phyloP scores from a whole-genome alignment of 2,113 vertebrate genomes.

The Pristiophorus japonicus region DNA sequence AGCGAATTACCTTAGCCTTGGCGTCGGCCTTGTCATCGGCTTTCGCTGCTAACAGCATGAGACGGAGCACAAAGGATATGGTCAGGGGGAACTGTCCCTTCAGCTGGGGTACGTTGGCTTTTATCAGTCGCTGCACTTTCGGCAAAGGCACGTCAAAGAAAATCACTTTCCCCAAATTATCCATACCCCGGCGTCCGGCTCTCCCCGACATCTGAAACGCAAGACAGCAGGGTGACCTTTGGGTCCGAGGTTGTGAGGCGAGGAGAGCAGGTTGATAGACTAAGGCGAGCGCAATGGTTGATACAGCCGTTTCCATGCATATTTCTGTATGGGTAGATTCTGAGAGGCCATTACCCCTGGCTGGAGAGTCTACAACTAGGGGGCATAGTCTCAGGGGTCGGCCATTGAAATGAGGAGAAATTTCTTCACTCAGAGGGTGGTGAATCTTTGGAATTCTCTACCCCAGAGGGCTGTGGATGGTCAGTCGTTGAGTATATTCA shows the following conservation, averaged over 20 bases:
- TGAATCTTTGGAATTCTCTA: background rate
- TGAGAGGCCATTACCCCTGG: background rate
- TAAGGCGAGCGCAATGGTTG: background rate
- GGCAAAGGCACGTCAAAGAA: constrained; percentile 57
- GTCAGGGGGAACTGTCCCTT: constrained; percentile 58
- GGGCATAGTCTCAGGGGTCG: background rate
- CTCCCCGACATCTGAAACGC: constrained; percentile 59
- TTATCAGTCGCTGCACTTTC: constrained; percentile 58
- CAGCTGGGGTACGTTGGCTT: constrained; percentile 58
- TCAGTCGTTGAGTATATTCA: background rate
- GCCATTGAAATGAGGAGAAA: background rate
- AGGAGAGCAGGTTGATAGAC: no score
- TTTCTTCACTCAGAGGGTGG: background rate
- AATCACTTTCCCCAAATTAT: constrained; percentile 56
- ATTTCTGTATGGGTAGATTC: background rate
- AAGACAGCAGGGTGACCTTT: background rate
- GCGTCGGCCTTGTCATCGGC: constrained; percentile 54
- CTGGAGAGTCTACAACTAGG: background rate
- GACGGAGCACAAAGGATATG: constrained; percentile 50
- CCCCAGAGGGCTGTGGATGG: background rate
- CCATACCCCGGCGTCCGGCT: constrained; percentile 60
- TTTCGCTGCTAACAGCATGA: constrained; percentile 54
- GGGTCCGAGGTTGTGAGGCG: background rate
- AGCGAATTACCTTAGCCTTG: constrained; percentile 53
- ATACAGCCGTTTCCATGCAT: background rate